phyloP scores from a whole-genome alignment of 2,797 vertebrate genomes.

The Micrastur ruficollis region DNA sequence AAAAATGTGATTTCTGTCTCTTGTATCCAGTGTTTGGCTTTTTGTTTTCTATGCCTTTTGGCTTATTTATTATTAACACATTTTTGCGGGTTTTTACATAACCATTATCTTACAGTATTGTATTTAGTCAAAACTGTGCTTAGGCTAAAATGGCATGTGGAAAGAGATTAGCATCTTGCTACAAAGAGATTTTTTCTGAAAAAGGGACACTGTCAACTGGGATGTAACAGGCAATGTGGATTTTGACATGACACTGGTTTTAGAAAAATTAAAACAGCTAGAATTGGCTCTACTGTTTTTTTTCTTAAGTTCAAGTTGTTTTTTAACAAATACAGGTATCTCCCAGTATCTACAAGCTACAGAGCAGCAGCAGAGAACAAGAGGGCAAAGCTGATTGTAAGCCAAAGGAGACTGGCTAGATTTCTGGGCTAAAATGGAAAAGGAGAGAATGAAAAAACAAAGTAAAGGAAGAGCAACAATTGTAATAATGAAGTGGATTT shows the following conservation, averaged over 20 bases:
- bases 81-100: slow-evolving; percentile 58
- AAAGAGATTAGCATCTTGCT: background rate
- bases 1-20: slow-evolving; percentile 55
- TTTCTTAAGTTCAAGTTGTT: background rate
- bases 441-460: background rate
- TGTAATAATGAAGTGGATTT: background rate
- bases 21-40: slow-evolving; percentile 10
- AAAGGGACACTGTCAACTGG: background rate
- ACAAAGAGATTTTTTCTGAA: background rate
- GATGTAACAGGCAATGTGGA: background rate
- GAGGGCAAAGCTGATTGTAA: background rate
- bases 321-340: background rate
- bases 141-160: background rate
- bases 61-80: slow-evolving; percentile 58
- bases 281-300: background rate
- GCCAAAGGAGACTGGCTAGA: background rate
- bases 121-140: background rate
- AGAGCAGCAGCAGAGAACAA: background rate
- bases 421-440: background rate
- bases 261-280: background rate
- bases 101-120: background rate
- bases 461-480: background rate
- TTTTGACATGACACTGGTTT: background rate
- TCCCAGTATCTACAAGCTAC: background rate
- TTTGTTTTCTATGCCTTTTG: slow-evolving; percentile 42